Conservation (phyloP, 2,797 vertebrate genomes). For the Oryzias sinensis region DNA sequence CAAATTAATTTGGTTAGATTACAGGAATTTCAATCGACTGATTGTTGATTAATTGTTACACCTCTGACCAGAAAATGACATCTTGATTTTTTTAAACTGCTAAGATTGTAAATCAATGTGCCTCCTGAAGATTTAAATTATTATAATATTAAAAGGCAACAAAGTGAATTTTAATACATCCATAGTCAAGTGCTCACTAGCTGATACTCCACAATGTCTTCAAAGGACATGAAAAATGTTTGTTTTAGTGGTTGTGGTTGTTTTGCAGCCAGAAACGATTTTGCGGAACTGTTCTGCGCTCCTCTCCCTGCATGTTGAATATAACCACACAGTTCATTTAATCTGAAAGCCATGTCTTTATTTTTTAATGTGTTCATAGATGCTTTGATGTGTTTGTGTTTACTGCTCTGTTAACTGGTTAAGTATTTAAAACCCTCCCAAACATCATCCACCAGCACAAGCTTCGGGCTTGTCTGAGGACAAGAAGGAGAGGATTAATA, state of each 20-base stretch:
- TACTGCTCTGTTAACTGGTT: constrained; percentile 21
- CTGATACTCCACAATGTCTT: background rate
- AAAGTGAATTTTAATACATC: background rate
- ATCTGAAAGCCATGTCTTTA: constrained; percentile 42
- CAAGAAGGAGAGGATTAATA: constrained; percentile 7
- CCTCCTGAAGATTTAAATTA: too few species aligned
- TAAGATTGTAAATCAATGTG: too few species aligned
- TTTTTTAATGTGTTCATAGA: constrained; percentile 41
- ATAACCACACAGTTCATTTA: constrained; percentile 40
- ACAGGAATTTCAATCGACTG: too few species aligned
- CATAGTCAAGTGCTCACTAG: background rate
- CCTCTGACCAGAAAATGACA: too few species aligned
- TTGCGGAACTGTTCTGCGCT: constrained; percentile 47
- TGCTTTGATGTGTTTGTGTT: constrained; percentile 24
- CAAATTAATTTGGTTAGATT: too few species aligned
- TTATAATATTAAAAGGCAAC: background rate
- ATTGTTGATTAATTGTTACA: too few species aligned
- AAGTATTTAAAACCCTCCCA: constrained; percentile 18
- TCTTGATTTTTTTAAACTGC: too few species aligned
- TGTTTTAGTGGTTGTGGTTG: constrained; percentile 38
- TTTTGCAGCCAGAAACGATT: constrained; percentile 49
- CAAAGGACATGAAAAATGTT: constrained; percentile 17
- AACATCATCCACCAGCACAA: constrained; percentile 34
- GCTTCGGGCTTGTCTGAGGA: constrained; percentile 14
- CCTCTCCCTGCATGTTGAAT: constrained; percentile 47